Percentiles rank a stretch among this genome's conserved stretches.
These are phyloP conservation scores for Horisme vitalbata DNA, from an alignment of 2,888 invertebrate genomes.

Conservation along the genomic window DNA sequence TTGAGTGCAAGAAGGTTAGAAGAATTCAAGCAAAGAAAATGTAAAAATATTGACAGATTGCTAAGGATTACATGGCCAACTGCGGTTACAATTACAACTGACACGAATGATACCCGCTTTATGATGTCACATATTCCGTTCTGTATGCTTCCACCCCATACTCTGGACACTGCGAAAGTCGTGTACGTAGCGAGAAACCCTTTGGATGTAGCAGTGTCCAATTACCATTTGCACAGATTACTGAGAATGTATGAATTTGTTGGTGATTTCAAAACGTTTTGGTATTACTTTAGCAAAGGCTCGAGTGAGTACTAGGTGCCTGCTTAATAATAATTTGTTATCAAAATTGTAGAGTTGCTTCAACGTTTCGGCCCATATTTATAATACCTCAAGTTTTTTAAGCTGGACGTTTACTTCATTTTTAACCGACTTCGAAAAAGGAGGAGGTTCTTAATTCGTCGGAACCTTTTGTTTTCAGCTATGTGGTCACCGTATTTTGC, in stretches of 20 bases:
- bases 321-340: no score
- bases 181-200: conserved; percentile 91
- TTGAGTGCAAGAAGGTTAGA: conserved; percentile 1
- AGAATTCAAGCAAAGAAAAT: conserved; percentile 3
- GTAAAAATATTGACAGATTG: conserved; percentile 63
- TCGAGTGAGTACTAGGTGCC: conserved; percentile 78
- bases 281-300: conserved; percentile 83
- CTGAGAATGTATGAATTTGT: conserved; percentile 81
- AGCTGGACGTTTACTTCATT: no score
- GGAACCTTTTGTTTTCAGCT: conserved; percentile 34
- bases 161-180: conserved; percentile 77
- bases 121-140: conserved; percentile 86
- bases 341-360: no score
- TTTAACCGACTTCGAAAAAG: no score
- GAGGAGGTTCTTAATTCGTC: no score
- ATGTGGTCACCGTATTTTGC: conserved; percentile 84
- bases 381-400: no score
- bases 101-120: conserved; percentile 35
- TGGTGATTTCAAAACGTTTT: conserved; percentile 84
- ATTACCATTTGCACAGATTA: conserved; percentile 86
- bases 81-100: no score
- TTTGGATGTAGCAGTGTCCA: conserved; percentile 90
- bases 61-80: conserved; percentile 20
- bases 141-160: conserved; percentile 83
- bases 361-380: no score